These are phyloP conservation scores for Drosophila littoralis DNA, from an alignment of 1,140 invertebrate species.

Conservation along the genomic window DNA sequence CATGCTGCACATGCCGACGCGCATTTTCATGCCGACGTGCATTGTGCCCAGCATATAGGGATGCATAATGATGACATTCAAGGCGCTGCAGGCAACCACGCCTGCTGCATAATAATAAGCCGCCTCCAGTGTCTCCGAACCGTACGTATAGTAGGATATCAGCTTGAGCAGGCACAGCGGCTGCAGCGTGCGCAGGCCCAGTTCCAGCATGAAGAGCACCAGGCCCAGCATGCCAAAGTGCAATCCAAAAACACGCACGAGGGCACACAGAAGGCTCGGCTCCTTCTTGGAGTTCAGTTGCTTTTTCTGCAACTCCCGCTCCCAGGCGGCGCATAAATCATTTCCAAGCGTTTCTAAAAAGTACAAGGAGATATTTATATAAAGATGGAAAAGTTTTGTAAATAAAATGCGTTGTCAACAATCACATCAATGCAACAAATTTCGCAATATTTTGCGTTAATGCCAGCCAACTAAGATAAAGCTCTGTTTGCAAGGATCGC, in stretches of 20 bases:
- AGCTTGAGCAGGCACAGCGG: constrained; percentile 90
- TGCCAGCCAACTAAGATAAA: neutral
- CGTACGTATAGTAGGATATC: constrained; percentile 87
- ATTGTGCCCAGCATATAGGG: constrained; percentile 91
- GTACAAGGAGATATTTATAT: neutral
- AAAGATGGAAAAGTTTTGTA: too few relatives aligned
- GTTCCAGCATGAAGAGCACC: constrained; percentile 69
- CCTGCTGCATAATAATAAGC: constrained; percentile 89
- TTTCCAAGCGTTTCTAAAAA: constrained; percentile 74
- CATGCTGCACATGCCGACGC: constrained; percentile 91
- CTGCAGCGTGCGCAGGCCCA: constrained; percentile 86
- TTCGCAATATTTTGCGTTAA: neutral
- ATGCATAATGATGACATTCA: constrained; percentile 91
- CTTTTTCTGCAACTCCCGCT: constrained; percentile 57
- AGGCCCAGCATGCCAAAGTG: constrained; percentile 68
- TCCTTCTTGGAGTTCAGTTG: constrained; percentile 56
- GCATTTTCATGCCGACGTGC: constrained; percentile 91
- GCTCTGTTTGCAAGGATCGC: neutral
- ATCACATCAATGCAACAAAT: neutral
- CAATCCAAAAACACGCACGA: constrained; percentile 67
- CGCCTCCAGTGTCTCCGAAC: constrained; percentile 84
- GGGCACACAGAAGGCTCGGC: constrained; percentile 64
- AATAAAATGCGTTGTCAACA: too few relatives aligned
- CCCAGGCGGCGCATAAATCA: constrained; percentile 67
- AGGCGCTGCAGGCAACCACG: constrained; percentile 88